A percentile compares a stretch with the other conserved stretches of the same genome.
These are phyloP conservation scores for Drosophila antonietae DNA, from an alignment of 2,888 invertebrate species.

Conservation along the genomic window DNA sequence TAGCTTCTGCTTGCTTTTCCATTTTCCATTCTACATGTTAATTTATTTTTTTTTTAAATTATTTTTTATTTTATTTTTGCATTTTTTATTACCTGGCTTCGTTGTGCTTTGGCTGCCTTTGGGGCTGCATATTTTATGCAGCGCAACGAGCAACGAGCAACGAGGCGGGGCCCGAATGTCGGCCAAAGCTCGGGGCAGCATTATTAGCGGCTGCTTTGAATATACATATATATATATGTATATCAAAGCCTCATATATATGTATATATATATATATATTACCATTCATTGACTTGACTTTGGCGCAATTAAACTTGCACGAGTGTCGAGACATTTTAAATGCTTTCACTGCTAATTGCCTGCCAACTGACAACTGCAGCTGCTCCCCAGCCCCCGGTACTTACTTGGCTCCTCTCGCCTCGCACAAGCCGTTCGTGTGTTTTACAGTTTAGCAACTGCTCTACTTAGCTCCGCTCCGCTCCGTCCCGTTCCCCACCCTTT, in stretches of 20 bases:
- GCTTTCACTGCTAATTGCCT: slow-evolving; percentile 60
- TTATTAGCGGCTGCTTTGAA: slow-evolving; percentile 42
- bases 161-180: slow-evolving; percentile 24
- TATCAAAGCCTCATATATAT: slow-evolving; percentile 5
- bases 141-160: slow-evolving; percentile 11
- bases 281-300: slow-evolving; percentile 63
- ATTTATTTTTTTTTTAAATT: slow-evolving; percentile 3
- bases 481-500: no score
- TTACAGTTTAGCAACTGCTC: slow-evolving; percentile 32
- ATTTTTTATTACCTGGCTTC: slow-evolving; percentile 48
- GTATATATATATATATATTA: neutral
- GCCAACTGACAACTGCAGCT: slow-evolving; percentile 23
- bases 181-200: slow-evolving; percentile 31
- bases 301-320: slow-evolving; percentile 59
- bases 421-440: neutral
- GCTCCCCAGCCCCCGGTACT: neutral
- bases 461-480: slow-evolving; percentile 11
- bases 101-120: slow-evolving; percentile 46
- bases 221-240: slow-evolving; percentile 42
- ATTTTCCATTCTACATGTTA: neutral
- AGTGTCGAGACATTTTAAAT: slow-evolving; percentile 56
- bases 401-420: no score
- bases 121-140: slow-evolving; percentile 66
- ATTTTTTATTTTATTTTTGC: slow-evolving; percentile 13
- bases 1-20: slow-evolving; percentile 1